Conservation (phyloP, 1,140 invertebrate species). For the Procambarus clarkii region DNA sequence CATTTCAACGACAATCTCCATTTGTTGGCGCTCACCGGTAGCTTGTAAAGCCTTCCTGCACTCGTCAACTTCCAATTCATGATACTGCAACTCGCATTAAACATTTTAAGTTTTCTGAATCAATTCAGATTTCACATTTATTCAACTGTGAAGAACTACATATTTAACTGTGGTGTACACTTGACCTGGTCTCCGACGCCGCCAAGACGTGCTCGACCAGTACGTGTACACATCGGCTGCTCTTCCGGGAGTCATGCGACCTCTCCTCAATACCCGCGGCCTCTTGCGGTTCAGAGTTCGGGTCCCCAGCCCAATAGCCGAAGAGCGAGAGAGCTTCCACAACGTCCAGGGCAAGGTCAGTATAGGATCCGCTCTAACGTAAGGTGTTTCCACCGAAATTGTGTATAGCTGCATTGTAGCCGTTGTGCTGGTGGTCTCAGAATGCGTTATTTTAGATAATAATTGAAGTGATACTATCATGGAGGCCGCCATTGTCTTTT, state of each 20-base stretch:
- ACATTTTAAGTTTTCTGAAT: background rate
- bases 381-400: too few species aligned
- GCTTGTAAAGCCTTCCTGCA: background rate
- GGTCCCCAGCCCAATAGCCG: slow-evolving; percentile 40
- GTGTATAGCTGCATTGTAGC: too few species aligned
- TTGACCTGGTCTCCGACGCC: background rate
- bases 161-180: background rate
- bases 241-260: slow-evolving; percentile 2
- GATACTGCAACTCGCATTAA: background rate
- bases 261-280: slow-evolving; percentile 39
- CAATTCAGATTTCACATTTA: background rate
- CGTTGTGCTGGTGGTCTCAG: too few species aligned
- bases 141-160: background rate
- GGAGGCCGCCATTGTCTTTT: too few species aligned
- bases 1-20: background rate
- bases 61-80: background rate
- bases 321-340: slow-evolving; percentile 23
- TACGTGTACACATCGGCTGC: background rate
- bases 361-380: background rate
- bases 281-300: slow-evolving; percentile 45
- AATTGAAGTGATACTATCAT: too few species aligned
- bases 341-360: slow-evolving; percentile 1
- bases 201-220: background rate
- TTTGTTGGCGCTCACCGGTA: background rate
- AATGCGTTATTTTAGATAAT: too few species aligned